These are phyloP conservation scores for Plutella xylostella DNA, from an alignment of 2,888 invertebrate species.

Conservation along the genomic window DNA sequence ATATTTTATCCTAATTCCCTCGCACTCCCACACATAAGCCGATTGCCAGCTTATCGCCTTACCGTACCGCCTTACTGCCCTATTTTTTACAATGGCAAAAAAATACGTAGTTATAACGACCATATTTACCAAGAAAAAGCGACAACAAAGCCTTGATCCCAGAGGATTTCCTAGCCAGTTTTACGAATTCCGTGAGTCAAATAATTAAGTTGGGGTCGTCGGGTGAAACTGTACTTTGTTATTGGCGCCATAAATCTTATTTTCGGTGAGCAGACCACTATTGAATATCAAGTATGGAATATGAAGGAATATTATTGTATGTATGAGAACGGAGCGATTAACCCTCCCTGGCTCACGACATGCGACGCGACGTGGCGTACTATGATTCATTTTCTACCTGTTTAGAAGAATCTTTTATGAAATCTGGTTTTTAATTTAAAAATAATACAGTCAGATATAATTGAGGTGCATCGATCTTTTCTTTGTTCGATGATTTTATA, in stretches of 20 bases:
- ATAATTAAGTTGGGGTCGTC: slow-evolving; percentile 54
- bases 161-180: slow-evolving; percentile 50
- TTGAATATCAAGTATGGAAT: slow-evolving; percentile 45
- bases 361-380: no score
- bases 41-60: slow-evolving; percentile 63
- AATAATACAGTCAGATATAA: no score
- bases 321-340: background rate
- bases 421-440: no score
- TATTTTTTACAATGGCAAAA: slow-evolving; percentile 55
- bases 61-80: slow-evolving; percentile 45
- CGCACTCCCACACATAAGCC: slow-evolving; percentile 55
- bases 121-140: slow-evolving; percentile 39
- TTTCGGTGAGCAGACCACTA: slow-evolving; percentile 48
- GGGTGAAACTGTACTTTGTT: slow-evolving; percentile 63
- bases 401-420: no score
- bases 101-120: slow-evolving; percentile 42
- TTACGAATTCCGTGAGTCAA: slow-evolving; percentile 66
- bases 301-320: slow-evolving; percentile 4
- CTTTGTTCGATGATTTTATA: no score
- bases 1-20: slow-evolving; percentile 58
- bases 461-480: no score
- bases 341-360: no score
- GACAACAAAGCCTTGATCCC: slow-evolving; percentile 56
- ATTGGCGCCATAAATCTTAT: slow-evolving; percentile 62
- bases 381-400: no score